Evolutionary conservation across 2,888 invertebrate species (phyloP), one percentile per base, ranked within the genome.

Genomic region (Volucella inanis): DNA sequence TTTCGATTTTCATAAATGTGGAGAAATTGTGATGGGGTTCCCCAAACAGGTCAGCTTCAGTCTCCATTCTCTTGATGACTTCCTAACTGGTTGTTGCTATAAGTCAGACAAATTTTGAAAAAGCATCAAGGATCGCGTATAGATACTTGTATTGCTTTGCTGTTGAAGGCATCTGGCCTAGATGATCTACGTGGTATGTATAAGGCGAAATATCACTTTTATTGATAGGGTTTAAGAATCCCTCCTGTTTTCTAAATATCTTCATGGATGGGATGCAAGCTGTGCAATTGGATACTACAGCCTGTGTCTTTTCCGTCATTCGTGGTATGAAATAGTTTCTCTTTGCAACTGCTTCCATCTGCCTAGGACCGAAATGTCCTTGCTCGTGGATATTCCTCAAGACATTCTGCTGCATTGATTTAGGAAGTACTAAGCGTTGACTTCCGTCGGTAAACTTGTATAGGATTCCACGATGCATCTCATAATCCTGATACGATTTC

Each of bases 101-200:
- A 0, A 52, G 18, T 2, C 18, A 18, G 2, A 18, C 18, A 18
- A 18, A 18, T 18, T 18, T 18, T 2, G 18, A 18, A 15, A 79
- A 71, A 1, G 55, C 64, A n/a, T 79, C 71, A 0, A 57, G 15
- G 0, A 65, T 15, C 4, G 8, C 50, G 0, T 50, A 54, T 0
- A 71, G 8, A 38, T 70, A 14, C 11, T 47, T 43, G n/a, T 65
- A 64, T 1, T 50, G 18, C 38, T 71, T 65, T 3, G 14, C 12
- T 0, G 89, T 90, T 11, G 80, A 79, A 0, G 87, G 68, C 39
- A 90, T 15, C 1, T 90, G 90, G 1, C 91, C 90, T 0, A 91
- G 9, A 87, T 18, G 18, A 18, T 18, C 18, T 1, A 18, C 2
- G 18, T 18, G 2, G 2, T 2, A 18, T 0, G 89, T 90, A 11